Percentiles rank a stretch among this genome's conserved stretches.
phyloP scores from a whole-genome alignment of 2,888 invertebrate species.

The Synanthedon andrenaeformis region DNA sequence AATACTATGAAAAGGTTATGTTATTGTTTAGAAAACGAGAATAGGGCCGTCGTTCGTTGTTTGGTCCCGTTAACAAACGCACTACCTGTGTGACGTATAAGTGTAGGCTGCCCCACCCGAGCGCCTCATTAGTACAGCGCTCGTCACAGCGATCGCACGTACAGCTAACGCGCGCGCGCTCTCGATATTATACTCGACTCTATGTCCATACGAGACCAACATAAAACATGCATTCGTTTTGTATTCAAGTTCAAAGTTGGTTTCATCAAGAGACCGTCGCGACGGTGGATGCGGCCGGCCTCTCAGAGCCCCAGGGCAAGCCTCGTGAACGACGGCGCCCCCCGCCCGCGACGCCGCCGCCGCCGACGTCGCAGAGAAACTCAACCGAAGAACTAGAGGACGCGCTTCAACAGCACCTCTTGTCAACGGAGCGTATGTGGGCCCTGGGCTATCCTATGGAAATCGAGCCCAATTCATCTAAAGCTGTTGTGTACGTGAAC shows the following conservation, averaged over 20 bases:
- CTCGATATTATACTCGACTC: conserved; percentile 42
- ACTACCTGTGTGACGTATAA: conserved; percentile 65
- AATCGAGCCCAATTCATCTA: conserved; percentile 69
- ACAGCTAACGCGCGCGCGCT: conserved; percentile 50
- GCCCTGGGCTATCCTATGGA: conserved; percentile 80
- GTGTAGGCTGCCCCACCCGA: conserved; percentile 60
- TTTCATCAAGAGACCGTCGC: conserved; percentile 61
- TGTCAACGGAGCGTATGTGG: conserved; percentile 73
- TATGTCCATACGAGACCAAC: conserved; percentile 62
- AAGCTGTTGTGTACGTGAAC: conserved; percentile 74
- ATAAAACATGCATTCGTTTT: conserved; percentile 55
- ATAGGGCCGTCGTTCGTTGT: conserved; percentile 61
- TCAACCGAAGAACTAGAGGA: conserved; percentile 69
- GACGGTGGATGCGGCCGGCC: conserved; percentile 52
- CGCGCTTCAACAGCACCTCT: conserved; percentile 72
- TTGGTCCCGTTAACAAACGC: conserved; percentile 65
- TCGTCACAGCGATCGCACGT: conserved; percentile 67
- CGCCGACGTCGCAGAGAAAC: conserved; percentile 61
- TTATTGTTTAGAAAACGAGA: conserved; percentile 39
- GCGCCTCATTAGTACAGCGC: conserved; percentile 63
- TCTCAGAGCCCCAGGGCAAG: conserved; percentile 51
- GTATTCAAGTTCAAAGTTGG: conserved; percentile 59
- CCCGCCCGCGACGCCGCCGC: conserved; percentile 58
- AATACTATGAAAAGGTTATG: neutral
- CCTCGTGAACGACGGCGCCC: conserved; percentile 51